Conservation (phyloP, 1,140 invertebrate species). For the Ooceraea biroi region DNA sequence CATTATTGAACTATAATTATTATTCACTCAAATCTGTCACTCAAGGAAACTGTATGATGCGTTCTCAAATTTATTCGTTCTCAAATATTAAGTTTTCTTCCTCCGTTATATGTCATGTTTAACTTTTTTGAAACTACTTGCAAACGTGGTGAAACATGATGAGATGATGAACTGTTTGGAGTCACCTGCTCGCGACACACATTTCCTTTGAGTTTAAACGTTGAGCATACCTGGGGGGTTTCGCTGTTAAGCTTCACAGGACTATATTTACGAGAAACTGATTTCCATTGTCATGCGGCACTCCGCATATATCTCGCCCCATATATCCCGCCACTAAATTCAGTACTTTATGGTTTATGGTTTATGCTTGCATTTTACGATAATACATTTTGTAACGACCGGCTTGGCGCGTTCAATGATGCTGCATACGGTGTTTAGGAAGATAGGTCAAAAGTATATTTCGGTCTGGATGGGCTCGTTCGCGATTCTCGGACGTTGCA, state of each 20-base stretch:
- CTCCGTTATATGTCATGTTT: not conserved
- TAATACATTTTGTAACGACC: conserved; percentile 9
- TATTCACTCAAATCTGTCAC: not conserved
- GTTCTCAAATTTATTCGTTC: conserved; percentile 12
- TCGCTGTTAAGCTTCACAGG: conserved; percentile 28
- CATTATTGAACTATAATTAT: conserved; percentile 14
- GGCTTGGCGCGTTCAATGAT: not conserved
- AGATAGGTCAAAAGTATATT: conserved; percentile 8
- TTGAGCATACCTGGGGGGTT: not conserved
- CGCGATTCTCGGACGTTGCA: not conserved
- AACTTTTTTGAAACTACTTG: not conserved
- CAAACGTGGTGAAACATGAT: not conserved
- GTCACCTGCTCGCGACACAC: not conserved
- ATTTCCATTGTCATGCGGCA: conserved; percentile 4
- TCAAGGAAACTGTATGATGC: not conserved
- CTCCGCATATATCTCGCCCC: conserved; percentile 29
- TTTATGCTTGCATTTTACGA: conserved; percentile 60
- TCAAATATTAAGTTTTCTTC: not conserved
- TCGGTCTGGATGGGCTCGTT: not conserved
- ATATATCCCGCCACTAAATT: conserved; percentile 58
- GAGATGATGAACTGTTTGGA: not conserved
- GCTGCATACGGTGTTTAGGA: not conserved
- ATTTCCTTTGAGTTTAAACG: conserved; percentile 1
- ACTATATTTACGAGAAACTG: conserved; percentile 19
- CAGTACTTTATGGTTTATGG: conserved; percentile 2